Evolutionary conservation across 2,113 vertebrate species (phyloP).

Genomic region (Ginglymostoma cirratum): DNA sequence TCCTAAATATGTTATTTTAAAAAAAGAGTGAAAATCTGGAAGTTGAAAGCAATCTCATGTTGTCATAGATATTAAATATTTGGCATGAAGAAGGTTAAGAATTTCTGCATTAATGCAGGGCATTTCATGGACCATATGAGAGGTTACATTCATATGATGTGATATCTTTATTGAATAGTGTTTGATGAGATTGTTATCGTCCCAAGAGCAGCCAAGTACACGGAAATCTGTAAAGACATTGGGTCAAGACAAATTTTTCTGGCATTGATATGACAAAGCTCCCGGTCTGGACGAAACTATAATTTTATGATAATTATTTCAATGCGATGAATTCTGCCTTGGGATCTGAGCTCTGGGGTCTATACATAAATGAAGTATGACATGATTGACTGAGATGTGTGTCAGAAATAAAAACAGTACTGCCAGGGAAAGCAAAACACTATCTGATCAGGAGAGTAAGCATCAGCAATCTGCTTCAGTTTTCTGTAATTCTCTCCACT

Average conservation of each 20-base stretch:
- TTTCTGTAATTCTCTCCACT: constrained; percentile 19
- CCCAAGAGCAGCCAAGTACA: background rate
- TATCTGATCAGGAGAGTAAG: background rate
- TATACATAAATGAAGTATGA: no score
- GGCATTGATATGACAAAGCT: background rate
- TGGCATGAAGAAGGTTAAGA: background rate
- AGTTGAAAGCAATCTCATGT: background rate
- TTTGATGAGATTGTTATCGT: background rate
- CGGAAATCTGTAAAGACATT: background rate
- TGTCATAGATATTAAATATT: background rate
- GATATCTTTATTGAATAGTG: background rate
- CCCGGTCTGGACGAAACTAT: background rate
- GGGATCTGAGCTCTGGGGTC: background rate
- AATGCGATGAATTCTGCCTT: background rate
- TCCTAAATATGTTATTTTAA: background rate
- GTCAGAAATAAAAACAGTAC: background rate
- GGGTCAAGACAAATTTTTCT: constrained; percentile 19
- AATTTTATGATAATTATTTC: background rate
- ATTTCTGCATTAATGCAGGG: background rate
- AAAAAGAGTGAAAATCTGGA: background rate
- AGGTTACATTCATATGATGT: background rate
- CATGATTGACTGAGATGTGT: constrained; percentile 1
- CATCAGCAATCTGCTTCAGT: background rate
- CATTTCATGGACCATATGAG: background rate
- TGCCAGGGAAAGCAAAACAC: background rate